phyloP scores from a whole-genome alignment of 2,113 vertebrate genomes.

The Castor canadensis region DNA sequence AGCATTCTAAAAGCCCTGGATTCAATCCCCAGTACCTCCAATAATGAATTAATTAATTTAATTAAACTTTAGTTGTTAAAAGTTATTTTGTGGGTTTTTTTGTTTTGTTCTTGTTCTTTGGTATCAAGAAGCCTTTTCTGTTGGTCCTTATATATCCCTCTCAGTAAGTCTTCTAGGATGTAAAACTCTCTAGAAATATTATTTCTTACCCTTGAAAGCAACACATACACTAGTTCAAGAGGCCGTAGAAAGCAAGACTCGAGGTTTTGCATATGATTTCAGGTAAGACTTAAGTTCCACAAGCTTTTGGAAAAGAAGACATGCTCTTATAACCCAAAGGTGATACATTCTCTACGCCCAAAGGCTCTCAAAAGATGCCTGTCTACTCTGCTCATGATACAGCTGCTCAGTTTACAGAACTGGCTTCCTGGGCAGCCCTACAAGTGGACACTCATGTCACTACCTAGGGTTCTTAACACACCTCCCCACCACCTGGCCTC shows the following conservation, averaged over 20 bases:
- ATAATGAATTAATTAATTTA: neutral
- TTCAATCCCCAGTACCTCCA: neutral
- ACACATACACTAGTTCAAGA: accelerated
- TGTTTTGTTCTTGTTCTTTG: neutral
- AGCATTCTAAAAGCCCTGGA: neutral
- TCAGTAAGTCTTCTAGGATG: neutral
- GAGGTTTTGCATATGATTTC: neutral
- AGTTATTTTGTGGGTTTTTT: neutral
- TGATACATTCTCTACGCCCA: neutral
- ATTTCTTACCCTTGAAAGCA: neutral
- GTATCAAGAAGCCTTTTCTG: neutral
- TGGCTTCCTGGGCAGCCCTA: neutral
- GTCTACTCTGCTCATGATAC: neutral
- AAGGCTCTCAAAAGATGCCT: neutral
- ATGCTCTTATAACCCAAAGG: neutral
- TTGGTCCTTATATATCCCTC: neutral
- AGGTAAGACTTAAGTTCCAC: neutral
- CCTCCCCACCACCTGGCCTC: neutral
- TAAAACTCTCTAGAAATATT: neutral
- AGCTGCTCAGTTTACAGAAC: neutral
- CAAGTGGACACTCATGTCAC: no score
- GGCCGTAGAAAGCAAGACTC: neutral
- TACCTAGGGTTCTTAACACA: neutral
- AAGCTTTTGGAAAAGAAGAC: neutral
- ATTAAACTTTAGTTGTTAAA: neutral